phyloP scores from a whole-genome alignment of 23 tunicate genomes.

The Botrylloides violaceus region DNA sequence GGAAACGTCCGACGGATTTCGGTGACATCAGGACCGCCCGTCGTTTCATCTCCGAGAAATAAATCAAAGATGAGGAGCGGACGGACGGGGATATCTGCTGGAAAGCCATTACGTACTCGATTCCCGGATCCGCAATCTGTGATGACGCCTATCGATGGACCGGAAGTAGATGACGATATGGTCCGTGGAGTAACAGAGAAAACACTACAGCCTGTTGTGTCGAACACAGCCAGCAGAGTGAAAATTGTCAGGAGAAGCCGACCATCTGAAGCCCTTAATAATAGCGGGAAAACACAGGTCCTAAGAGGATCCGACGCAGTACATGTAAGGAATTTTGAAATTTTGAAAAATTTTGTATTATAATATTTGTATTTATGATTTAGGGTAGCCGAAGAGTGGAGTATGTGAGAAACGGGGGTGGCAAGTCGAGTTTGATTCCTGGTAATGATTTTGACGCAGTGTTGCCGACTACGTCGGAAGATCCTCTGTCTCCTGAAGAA shows the following conservation, averaged over 20 bases:
- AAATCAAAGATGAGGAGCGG: neutral
- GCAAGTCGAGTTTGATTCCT: neutral
- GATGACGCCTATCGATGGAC: neutral
- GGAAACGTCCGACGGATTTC: neutral
- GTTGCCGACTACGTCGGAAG: slow-evolving; percentile 70
- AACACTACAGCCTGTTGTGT: neutral
- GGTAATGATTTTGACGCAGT: slow-evolving; percentile 4
- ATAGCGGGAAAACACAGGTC: neutral
- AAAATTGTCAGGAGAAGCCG: neutral
- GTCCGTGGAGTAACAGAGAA: neutral
- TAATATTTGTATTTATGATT: neutral
- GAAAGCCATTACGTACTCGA: neutral
- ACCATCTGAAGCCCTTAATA: neutral
- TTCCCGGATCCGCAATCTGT: neutral
- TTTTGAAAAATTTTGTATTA: neutral
- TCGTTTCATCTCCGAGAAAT: neutral
- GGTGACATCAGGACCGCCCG: neutral
- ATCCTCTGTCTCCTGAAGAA: slow-evolving; percentile 73
- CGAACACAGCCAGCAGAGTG: neutral
- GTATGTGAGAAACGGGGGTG: neutral
- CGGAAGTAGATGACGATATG: neutral
- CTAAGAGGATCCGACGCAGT: neutral
- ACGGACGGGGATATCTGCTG: neutral
- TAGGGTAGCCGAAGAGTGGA: neutral
- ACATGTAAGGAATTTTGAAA: neutral